Percentiles rank a stretch among this genome's conserved stretches.
Evolutionary conservation across 2,797 vertebrate species (phyloP).

Genomic region (Benthosema pterotum): DNA sequence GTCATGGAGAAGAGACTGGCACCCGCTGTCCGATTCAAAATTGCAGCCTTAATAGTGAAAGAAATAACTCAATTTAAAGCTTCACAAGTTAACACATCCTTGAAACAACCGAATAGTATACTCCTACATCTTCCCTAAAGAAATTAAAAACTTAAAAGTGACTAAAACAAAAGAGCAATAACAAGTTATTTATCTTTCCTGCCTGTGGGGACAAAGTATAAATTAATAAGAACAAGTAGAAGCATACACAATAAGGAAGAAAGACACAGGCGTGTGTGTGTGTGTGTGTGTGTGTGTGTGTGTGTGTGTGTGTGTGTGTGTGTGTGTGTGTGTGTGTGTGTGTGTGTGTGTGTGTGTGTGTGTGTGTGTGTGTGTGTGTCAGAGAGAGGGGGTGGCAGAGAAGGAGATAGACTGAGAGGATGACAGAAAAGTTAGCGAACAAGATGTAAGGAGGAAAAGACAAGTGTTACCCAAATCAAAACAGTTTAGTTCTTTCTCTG

Average conservation of each 20-base stretch:
- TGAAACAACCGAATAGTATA: constrained; percentile 12
- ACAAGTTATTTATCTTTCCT: constrained; percentile 46
- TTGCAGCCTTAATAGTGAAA: constrained; percentile 13
- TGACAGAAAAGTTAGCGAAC: constrained; percentile 3
- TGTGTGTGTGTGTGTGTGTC: too few species aligned
- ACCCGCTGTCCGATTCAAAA: background rate
- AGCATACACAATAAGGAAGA: constrained; percentile 30
- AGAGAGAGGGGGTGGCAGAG: background rate
- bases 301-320: too few species aligned
- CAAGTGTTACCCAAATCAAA: constrained; percentile 36
- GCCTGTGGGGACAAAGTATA: constrained; percentile 35
- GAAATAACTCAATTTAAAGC: constrained; percentile 35
- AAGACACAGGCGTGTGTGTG: background rate
- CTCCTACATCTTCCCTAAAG: constrained; percentile 24
- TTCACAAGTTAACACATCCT: constrained; percentile 25
- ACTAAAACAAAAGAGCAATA: constrained; percentile 28
- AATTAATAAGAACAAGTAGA: constrained; percentile 44
- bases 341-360: too few species aligned
- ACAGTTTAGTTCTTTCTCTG: constrained; percentile 42
- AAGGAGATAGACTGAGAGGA: background rate
- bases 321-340: too few species aligned
- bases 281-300: too few species aligned
- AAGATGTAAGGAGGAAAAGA: constrained; percentile 20
- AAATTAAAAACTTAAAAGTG: constrained; percentile 35
- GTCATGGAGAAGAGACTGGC: background rate